Evolutionary conservation across 2,797 vertebrate species (phyloP), one percentile per base, ranked within the genome.

Genomic region (Dendrocincla fuliginosa): DNA sequence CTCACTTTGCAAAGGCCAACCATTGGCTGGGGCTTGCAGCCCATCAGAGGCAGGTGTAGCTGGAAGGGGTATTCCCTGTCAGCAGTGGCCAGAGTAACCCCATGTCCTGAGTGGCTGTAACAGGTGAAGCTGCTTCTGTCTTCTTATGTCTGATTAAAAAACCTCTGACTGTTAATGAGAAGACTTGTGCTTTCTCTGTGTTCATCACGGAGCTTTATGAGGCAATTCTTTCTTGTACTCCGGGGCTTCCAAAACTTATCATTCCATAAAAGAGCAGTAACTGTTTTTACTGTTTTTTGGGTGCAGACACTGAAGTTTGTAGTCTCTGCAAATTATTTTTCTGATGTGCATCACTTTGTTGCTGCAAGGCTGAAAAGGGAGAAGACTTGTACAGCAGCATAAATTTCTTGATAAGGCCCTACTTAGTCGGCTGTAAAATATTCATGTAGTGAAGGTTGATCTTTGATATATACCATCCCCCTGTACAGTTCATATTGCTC

Each of bases 401-500:
- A 78, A 53, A 80, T 92, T 88, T 89, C 85, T 89, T 93, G 89
- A 82, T 80, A 94, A 92, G 52, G 19, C 28, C 30, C 49, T 70
- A 47, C 53, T 71, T 74, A 94, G 41, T 15, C 41, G 37, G 8
- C 50, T 53, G 53, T 84, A 68, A 94, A 96, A 89, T 82, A 92
- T 61, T 70, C 73, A 77, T 13, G 6, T 13, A 69, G 11, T 39
- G 57, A 80, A 76, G 46, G 30, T 9, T 89, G 35, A 33, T 71
- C 77, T 82, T 83, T 86, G 76, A 69, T 84, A 89, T 86, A 73
- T 60, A n/a, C 2, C n/a, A 47, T 17, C 10, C 0, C 2, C 19
- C 13, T 53, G 41, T 32, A 59, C 27, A 47, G 24, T 44, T 93
- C 33, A 7, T 44, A 42, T 37, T 69, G 20, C 20, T 80, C 11